These are phyloP conservation scores for Serripes groenlandicus DNA, from an alignment of 2,888 invertebrate species.

Conservation along the genomic window DNA sequence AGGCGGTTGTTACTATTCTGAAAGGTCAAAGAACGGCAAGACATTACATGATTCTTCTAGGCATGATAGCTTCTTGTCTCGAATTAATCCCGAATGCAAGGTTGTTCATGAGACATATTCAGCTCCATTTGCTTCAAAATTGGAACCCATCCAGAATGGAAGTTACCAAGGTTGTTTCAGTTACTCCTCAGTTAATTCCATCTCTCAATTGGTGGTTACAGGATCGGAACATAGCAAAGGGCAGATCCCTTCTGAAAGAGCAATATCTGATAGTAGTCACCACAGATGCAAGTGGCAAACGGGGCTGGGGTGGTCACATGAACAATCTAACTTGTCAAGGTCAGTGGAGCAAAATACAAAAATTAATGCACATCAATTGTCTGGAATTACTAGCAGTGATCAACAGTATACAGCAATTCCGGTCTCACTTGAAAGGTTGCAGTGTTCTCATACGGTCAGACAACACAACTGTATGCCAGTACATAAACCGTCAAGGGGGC, in stretches of 20 bases:
- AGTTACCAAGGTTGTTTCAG: not conserved
- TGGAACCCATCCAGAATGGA: conserved; percentile 41
- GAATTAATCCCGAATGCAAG: conserved; percentile 56
- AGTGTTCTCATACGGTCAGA: conserved; percentile 47
- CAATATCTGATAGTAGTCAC: conserved; percentile 31
- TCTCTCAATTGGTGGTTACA: conserved; percentile 43
- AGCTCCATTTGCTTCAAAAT: too few relatives aligned
- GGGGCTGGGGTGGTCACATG: conserved; percentile 40
- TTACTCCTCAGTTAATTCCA: not conserved
- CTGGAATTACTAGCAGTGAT: conserved; percentile 48
- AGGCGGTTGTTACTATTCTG: conserved; percentile 23
- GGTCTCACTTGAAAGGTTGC: conserved; percentile 14
- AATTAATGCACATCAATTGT: conserved; percentile 44
- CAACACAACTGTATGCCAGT: conserved; percentile 42
- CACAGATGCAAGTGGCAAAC: conserved; percentile 46
- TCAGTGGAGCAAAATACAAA: conserved; percentile 24
- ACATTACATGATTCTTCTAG: conserved; percentile 33
- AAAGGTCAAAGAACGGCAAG: too few relatives aligned
- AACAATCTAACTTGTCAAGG: conserved; percentile 43
- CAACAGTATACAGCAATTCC: conserved; percentile 25
- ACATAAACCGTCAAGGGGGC: conserved; percentile 48
- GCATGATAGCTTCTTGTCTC: conserved; percentile 48
- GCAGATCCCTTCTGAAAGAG: conserved; percentile 23
- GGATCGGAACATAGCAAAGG: too few relatives aligned
- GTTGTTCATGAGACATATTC: conserved; percentile 54